Percentiles rank a stretch among this genome's conserved stretches.
Evolutionary conservation across 2,113 vertebrate genomes (phyloP).

Genomic region (Pyxicephalus adspersus): DNA sequence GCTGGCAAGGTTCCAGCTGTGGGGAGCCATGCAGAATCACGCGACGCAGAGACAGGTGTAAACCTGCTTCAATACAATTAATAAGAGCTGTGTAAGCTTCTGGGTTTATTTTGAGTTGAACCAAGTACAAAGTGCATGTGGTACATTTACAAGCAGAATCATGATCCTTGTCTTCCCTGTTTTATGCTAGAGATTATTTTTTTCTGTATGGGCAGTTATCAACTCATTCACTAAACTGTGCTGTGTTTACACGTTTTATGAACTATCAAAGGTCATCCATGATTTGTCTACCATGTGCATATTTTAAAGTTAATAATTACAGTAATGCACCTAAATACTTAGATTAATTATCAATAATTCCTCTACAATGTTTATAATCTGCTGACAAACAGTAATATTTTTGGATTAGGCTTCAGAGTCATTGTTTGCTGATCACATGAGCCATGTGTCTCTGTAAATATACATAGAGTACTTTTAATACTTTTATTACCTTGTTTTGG

Average conservation of each 20-base stretch:
- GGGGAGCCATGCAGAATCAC: too few relatives aligned
- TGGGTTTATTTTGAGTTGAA: not conserved
- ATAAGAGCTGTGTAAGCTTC: not conserved
- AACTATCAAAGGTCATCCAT: constrained; percentile 69
- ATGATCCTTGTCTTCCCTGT: constrained; percentile 53
- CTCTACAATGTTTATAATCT: constrained; percentile 4
- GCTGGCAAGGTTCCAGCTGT: too few relatives aligned
- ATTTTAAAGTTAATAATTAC: constrained; percentile 57
- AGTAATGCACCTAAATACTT: not conserved
- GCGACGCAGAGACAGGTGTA: too few relatives aligned
- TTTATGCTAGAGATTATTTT: constrained; percentile 61
- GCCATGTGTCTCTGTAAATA: not conserved
- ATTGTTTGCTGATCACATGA: not conserved
- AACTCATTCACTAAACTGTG: constrained; percentile 63
- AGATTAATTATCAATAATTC: not conserved
- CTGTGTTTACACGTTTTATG: constrained; percentile 67
- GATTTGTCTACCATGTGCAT: constrained; percentile 63
- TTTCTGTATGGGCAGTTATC: constrained; percentile 64
- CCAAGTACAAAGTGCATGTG: not conserved
- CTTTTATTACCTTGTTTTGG: too few relatives aligned
- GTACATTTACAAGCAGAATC: not conserved
- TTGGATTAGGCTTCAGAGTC: not conserved
- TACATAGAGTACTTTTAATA: not conserved
- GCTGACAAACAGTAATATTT: not conserved
- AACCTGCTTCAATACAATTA: too few relatives aligned